Conservation (phyloP, 2,113 vertebrate genomes). For the Emberiza fucata region DNA sequence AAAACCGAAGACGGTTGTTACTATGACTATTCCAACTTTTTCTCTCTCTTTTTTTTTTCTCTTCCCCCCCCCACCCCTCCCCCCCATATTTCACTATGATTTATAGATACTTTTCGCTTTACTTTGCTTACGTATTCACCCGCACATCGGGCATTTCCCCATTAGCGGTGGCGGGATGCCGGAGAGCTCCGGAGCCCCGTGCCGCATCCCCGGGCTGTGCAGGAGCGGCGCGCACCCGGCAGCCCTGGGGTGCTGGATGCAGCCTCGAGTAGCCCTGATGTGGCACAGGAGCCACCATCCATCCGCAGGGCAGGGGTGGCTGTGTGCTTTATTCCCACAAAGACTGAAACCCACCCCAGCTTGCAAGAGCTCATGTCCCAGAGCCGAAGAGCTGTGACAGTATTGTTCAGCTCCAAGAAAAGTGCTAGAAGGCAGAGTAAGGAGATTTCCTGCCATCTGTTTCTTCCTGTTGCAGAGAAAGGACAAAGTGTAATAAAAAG, state of each 20-base stretch:
- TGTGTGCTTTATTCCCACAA: too few relatives aligned
- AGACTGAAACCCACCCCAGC: rapidly evolving
- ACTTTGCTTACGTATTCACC: not conserved
- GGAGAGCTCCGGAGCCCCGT: rapidly evolving
- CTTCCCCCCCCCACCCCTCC: too few relatives aligned
- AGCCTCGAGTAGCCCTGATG: rapidly evolving
- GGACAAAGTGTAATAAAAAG: slow-evolving; percentile 10
- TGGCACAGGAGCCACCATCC: not conserved
- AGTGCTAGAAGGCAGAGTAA: rapidly evolving
- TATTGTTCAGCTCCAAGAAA: not conserved
- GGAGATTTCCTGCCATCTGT: not conserved
- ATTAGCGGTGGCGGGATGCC: rapidly evolving
- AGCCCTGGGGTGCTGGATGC: rapidly evolving
- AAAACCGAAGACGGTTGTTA: not conserved
- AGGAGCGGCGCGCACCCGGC: rapidly evolving
- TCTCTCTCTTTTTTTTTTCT: rapidly evolving
- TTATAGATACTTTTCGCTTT: not conserved
- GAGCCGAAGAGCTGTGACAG: not conserved
- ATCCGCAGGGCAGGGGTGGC: rapidly evolving
- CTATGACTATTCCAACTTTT: not conserved
- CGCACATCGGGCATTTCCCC: rapidly evolving
- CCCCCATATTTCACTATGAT: not conserved
- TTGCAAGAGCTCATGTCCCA: rapidly evolving
- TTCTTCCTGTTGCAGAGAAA: not conserved
- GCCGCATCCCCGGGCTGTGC: rapidly evolving